phyloP scores from a whole-genome alignment of 2,797 vertebrate genomes.

The Iguana delicatissima region DNA sequence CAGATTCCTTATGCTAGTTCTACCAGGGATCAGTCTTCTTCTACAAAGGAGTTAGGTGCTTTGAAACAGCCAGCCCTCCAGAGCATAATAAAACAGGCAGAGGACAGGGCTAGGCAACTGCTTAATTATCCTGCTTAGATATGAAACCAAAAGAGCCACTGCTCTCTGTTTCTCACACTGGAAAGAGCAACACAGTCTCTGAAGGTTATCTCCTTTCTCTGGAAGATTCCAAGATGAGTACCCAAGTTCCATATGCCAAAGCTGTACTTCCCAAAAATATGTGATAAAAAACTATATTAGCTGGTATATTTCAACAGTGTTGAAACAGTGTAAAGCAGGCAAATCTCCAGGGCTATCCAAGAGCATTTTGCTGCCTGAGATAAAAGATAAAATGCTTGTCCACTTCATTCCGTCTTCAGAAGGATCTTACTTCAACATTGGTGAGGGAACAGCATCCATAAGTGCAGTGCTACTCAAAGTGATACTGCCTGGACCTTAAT shows the following conservation, averaged over 20 bases:
- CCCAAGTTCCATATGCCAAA: background rate
- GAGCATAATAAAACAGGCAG: background rate
- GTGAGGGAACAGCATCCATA: background rate
- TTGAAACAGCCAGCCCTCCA: background rate
- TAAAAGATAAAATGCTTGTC: background rate
- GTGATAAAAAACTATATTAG: background rate
- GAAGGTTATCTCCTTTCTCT: background rate
- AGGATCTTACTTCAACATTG: background rate
- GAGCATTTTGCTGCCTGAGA: background rate
- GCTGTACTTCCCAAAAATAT: background rate
- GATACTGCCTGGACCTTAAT: no score
- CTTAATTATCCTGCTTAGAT: background rate
- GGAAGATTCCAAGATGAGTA: background rate
- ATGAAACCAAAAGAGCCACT: background rate
- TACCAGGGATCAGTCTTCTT: background rate
- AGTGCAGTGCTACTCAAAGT: no score
- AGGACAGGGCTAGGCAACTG: background rate
- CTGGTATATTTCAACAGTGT: no score
- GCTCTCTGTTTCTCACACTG: background rate
- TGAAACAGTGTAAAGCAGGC: background rate
- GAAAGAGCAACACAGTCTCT: background rate
- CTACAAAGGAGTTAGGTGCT: background rate
- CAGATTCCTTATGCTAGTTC: background rate
- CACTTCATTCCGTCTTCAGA: background rate
- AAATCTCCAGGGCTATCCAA: background rate